Conservation (phyloP, 2,888 invertebrate species). For the Stenotaenia linearis region DNA sequence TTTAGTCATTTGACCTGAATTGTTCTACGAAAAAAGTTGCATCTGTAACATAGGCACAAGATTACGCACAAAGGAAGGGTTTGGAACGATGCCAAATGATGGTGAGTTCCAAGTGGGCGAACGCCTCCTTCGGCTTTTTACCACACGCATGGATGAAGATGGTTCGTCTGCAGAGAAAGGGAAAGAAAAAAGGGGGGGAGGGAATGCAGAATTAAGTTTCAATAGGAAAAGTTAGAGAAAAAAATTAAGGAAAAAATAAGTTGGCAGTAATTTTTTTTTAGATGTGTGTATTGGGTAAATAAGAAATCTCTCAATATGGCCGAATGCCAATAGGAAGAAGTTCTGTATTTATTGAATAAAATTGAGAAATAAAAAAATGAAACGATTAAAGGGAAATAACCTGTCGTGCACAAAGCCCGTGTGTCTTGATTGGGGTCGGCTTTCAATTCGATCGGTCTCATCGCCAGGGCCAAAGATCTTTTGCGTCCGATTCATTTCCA, state of each 20-base stretch:
- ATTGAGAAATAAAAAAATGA: not conserved
- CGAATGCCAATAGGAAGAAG: not conserved
- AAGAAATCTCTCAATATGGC: not conserved
- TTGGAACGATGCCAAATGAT: not conserved
- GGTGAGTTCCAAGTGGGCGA: conserved; percentile 1
- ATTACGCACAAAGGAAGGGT: not conserved
- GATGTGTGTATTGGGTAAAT: not conserved
- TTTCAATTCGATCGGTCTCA: conserved; percentile 3
- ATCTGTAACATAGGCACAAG: not conserved
- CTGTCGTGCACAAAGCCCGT: not conserved
- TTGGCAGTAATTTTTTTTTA: not conserved
- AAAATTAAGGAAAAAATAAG: not conserved
- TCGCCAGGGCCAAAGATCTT: conserved; percentile 5
- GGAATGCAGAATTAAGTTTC: conserved; percentile 10
- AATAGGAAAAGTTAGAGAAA: not conserved
- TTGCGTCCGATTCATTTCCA: conserved; percentile 15
- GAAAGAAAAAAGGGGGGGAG: not conserved
- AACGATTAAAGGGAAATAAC: conserved; percentile 4
- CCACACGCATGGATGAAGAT: not conserved
- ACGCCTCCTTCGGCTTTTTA: not conserved
- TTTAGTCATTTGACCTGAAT: not conserved
- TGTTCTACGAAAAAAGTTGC: not conserved
- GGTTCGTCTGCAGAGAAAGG: not conserved
- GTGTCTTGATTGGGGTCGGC: conserved; percentile 4
- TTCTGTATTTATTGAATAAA: not conserved